Evolutionary conservation across 2,888 invertebrate genomes (phyloP).

Genomic region (Folsomia manolachei): DNA sequence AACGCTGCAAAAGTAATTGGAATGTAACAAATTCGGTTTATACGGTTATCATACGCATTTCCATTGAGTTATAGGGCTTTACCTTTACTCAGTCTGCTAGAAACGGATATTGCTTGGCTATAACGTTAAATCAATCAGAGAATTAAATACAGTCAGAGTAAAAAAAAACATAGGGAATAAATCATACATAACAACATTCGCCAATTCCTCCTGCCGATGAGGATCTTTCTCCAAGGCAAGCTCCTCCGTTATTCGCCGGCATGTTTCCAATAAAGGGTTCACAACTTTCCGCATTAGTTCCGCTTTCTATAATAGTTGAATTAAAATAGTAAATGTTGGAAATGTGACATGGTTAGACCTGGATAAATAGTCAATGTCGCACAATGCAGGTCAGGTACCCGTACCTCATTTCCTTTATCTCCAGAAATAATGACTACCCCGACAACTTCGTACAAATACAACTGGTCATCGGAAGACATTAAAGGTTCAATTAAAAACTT

Average conservation of each 20-base stretch:
- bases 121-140: constrained; percentile 10
- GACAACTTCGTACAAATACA: constrained; percentile 61
- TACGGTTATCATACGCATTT: too few relatives aligned
- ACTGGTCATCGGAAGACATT: constrained; percentile 59
- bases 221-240: constrained; percentile 51
- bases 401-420: constrained; percentile 55
- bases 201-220: constrained; percentile 50
- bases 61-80: too few relatives aligned
- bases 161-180: neutral
- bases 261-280: constrained; percentile 56
- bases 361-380: neutral
- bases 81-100: constrained; percentile 61
- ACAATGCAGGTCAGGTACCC: too few relatives aligned
- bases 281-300: constrained; percentile 56
- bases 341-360: constrained; percentile 16
- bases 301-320: too few relatives aligned
- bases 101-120: constrained; percentile 58
- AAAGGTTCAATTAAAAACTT: constrained; percentile 52
- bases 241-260: constrained; percentile 54
- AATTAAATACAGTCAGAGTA: constrained; percentile 36
- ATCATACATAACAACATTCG: constrained; percentile 37
- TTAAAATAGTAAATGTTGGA: constrained; percentile 28
- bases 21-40: too few relatives aligned
- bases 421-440: constrained; percentile 59
- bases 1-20: too few relatives aligned